Evolutionary conservation across 2,888 invertebrate species (phyloP).

Genomic region (Nasonovia ribisnigri): DNA sequence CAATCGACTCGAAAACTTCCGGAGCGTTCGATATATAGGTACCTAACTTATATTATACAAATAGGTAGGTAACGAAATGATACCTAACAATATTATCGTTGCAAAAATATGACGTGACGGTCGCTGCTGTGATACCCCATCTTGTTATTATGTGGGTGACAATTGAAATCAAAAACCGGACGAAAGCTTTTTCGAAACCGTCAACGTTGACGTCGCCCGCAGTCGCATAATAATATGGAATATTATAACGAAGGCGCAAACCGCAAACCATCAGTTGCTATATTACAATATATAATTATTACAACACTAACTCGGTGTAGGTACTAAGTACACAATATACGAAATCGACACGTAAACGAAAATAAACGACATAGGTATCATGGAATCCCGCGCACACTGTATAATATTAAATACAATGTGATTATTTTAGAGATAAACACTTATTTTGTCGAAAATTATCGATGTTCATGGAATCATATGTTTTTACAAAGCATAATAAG

Average conservation of each 20-base stretch:
- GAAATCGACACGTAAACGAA: not conserved
- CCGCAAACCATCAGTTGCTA: not conserved
- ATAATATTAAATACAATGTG: not conserved
- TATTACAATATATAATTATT: not conserved
- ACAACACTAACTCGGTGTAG: not conserved
- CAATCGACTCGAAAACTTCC: not conserved
- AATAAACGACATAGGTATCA: not conserved
- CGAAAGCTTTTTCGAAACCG: not conserved
- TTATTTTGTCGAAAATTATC: not conserved
- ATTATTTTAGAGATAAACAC: not conserved
- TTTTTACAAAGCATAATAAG: not conserved
- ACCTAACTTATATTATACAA: not conserved
- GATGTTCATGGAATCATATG: not conserved
- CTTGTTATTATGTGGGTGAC: not conserved
- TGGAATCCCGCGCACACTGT: not conserved
- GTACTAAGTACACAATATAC: not conserved
- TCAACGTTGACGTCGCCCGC: not conserved
- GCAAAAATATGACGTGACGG: not conserved
- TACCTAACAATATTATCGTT: not conserved
- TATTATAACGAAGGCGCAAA: not conserved
- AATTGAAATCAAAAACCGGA: not conserved
- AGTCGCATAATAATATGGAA: not conserved
- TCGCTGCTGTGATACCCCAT: not conserved
- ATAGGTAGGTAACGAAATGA: not conserved
- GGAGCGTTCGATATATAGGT: too few species aligned